phyloP scores from a whole-genome alignment of 2,888 invertebrate species.

The Aethes cnicana region DNA sequence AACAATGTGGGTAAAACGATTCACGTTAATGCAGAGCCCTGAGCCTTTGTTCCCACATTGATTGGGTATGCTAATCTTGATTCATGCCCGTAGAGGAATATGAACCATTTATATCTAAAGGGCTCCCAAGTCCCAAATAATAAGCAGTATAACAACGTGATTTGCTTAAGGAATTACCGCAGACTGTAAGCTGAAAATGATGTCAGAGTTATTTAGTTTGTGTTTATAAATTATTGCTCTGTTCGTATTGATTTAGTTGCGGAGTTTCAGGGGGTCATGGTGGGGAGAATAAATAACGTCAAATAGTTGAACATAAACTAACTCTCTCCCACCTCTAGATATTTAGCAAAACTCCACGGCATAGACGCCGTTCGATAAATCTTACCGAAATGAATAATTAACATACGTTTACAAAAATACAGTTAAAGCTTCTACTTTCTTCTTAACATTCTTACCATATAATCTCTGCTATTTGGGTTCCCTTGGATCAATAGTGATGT shows the following conservation, averaged over 20 bases:
- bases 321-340: too few relatives aligned
- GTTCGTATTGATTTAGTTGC: constrained; percentile 18
- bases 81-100: constrained; percentile 17
- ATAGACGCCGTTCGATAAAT: too few relatives aligned
- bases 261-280: constrained; percentile 10
- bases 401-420: too few relatives aligned
- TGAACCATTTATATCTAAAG: constrained; percentile 10
- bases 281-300: constrained; percentile 3
- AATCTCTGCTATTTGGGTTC: too few relatives aligned
- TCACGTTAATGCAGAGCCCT: constrained; percentile 14
- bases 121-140: background rate
- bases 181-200: constrained; percentile 22
- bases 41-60: constrained; percentile 9
- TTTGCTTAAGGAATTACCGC: constrained; percentile 26
- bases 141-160: constrained; percentile 15
- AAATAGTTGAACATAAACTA: constrained; percentile 8
- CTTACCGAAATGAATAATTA: too few relatives aligned
- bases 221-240: constrained; percentile 20
- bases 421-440: too few relatives aligned
- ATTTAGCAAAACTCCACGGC: too few relatives aligned
- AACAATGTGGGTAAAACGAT: constrained; percentile 22
- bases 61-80: constrained; percentile 26
- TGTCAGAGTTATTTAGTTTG: constrained; percentile 28
- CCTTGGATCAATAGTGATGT: too few relatives aligned
- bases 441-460: too few relatives aligned